Evolutionary conservation across 2,113 vertebrate genomes (phyloP).

Genomic region (Calidris pygmaea): DNA sequence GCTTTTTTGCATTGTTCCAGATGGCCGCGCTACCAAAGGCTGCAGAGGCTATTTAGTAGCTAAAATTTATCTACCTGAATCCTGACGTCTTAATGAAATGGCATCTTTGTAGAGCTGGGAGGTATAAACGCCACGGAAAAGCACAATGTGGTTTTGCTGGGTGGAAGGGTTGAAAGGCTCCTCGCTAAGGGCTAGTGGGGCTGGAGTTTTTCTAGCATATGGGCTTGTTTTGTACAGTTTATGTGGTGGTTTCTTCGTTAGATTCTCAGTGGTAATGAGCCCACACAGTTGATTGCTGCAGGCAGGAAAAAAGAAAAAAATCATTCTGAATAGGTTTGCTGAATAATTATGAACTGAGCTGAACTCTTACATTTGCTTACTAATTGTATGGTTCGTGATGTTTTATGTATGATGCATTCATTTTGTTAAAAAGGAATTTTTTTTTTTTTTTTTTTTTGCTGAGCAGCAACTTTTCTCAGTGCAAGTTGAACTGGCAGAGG

Average conservation of each 20-base stretch:
- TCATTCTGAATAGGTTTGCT: constrained; percentile 55
- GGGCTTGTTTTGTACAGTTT: constrained; percentile 56
- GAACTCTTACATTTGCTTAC: constrained; percentile 64
- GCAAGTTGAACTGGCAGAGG: constrained; percentile 24
- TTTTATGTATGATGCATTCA: constrained; percentile 50
- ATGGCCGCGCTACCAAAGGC: background rate
- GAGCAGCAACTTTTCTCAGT: constrained; percentile 53
- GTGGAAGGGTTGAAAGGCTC: background rate
- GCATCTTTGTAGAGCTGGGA: background rate
- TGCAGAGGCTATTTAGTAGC: background rate
- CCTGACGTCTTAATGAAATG: background rate
- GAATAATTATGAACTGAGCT: constrained; percentile 65
- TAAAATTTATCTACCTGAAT: background rate
- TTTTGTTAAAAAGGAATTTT: constrained; percentile 26
- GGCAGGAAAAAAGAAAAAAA: constrained; percentile 8
- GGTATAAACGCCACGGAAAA: background rate
- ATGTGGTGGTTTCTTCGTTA: constrained; percentile 63
- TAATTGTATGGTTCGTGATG: constrained; percentile 40
- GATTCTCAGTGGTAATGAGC: constrained; percentile 53
- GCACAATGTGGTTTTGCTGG: background rate
- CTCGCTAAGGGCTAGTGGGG: background rate
- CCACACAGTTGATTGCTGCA: constrained; percentile 51
- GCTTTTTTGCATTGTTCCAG: background rate
- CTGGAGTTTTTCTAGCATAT: background rate
- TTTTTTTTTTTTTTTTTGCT: constrained; percentile 26